phyloP scores from a whole-genome alignment of 2,113 vertebrate genomes.

The Puntigrus tetrazona region DNA sequence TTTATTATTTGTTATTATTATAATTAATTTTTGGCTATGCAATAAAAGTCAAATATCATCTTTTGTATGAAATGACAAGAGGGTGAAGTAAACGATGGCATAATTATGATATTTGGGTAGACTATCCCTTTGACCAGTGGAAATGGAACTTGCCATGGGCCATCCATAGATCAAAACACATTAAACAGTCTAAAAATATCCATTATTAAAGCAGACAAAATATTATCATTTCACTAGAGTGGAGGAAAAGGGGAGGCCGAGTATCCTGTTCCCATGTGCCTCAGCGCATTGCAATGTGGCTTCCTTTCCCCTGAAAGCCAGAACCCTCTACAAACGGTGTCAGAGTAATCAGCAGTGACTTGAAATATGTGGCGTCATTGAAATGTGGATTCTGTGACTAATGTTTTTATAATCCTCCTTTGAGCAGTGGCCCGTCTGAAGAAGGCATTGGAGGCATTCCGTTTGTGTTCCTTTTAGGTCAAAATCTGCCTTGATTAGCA shows the following conservation, averaged over 20 bases:
- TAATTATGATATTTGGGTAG: not conserved
- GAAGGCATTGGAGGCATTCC: slow-evolving; percentile 76
- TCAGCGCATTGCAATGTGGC: slow-evolving; percentile 47
- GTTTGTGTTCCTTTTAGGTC: slow-evolving; percentile 73
- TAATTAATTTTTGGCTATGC: not conserved
- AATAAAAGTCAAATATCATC: not conserved
- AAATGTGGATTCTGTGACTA: slow-evolving; percentile 77
- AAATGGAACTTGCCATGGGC: not conserved
- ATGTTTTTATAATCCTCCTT: slow-evolving; percentile 76
- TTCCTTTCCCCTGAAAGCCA: slow-evolving; percentile 49
- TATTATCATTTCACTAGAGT: not conserved
- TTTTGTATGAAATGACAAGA: not conserved
- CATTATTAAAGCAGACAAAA: not conserved
- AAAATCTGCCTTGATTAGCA: slow-evolving; percentile 73
- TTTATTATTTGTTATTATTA: no score
- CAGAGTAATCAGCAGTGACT: slow-evolving; percentile 80
- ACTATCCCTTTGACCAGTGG: not conserved
- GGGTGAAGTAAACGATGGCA: not conserved
- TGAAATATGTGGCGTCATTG: slow-evolving; percentile 80
- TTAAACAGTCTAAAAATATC: not conserved
- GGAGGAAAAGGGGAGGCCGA: not conserved
- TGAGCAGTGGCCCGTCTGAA: slow-evolving; percentile 65
- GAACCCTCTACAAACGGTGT: slow-evolving; percentile 72
- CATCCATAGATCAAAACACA: not conserved
- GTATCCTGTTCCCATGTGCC: slow-evolving; percentile 56